Evolutionary conservation across 2,797 vertebrate species (phyloP).

Genomic region (Lepilemur ruficaudatus): DNA sequence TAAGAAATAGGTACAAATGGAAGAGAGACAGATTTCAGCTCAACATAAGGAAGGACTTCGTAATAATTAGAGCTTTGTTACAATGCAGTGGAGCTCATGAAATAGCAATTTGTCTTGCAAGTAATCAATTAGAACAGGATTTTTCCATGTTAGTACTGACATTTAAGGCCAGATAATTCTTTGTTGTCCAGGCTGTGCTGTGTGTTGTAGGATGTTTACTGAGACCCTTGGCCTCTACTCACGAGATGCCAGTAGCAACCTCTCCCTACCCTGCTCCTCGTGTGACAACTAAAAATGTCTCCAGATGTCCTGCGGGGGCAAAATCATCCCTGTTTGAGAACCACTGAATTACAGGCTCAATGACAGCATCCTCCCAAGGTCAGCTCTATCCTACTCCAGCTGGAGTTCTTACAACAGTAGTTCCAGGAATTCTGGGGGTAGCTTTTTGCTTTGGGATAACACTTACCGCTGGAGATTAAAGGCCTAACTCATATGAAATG

Average conservation of each 20-base stretch:
- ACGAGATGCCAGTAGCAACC: too few species aligned
- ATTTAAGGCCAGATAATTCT: not conserved
- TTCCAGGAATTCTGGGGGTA: not conserved
- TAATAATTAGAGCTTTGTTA: not conserved
- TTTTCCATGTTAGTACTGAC: not conserved
- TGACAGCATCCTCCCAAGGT: not conserved
- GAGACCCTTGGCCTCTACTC: not conserved
- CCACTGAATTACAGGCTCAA: not conserved
- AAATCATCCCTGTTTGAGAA: not conserved
- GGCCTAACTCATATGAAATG: not conserved
- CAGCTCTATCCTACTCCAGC: too few species aligned
- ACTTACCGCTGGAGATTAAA: not conserved
- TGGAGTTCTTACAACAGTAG: not conserved
- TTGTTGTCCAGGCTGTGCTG: not conserved
- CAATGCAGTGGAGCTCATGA: not conserved
- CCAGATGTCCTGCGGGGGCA: not conserved
- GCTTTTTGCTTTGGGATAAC: not conserved
- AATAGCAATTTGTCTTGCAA: not conserved
- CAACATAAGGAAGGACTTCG: not conserved
- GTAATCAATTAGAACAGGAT: not conserved
- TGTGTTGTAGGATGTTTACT: not conserved
- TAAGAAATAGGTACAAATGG: not conserved
- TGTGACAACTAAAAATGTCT: not conserved
- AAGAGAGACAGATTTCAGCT: not conserved
- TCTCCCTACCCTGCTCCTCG: too few species aligned